Percentiles rank a stretch among this genome's conserved stretches.
phyloP scores from a whole-genome alignment of 2,797 vertebrate species.

The Lepus townsendii region DNA sequence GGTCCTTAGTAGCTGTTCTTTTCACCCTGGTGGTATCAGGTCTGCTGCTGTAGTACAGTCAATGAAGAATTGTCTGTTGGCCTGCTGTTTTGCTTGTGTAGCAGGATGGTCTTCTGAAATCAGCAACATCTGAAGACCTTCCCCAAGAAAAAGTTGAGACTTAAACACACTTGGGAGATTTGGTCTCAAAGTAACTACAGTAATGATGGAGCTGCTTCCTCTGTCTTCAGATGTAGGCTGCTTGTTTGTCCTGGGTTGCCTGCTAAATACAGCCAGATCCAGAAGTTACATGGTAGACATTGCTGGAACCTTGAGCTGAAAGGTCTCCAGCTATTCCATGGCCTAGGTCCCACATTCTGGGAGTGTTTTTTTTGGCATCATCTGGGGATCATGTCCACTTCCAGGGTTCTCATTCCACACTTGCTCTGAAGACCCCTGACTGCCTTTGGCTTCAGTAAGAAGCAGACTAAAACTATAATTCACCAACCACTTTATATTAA shows the following conservation, averaged over 20 bases:
- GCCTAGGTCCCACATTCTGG: not conserved
- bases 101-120: not conserved
- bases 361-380: not conserved
- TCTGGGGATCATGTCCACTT: no score
- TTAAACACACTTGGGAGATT: not conserved
- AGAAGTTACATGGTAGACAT: not conserved
- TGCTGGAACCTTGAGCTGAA: not conserved
- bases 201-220: not conserved
- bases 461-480: not conserved
- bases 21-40: not conserved
- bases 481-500: not conserved
- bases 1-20: not conserved
- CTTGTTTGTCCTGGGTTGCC: not conserved
- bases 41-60: not conserved
- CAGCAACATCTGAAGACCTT: not conserved
- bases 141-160: not conserved
- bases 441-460: not conserved
- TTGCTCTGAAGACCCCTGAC: rapidly evolving
- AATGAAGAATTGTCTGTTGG: not conserved
- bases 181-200: not conserved
- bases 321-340: not conserved
- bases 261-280: not conserved
- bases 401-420: not conserved
- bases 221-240: not conserved
- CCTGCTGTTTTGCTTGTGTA: not conserved